phyloP scores from a whole-genome alignment of 2,113 vertebrate species.

The Pipra filicauda region DNA sequence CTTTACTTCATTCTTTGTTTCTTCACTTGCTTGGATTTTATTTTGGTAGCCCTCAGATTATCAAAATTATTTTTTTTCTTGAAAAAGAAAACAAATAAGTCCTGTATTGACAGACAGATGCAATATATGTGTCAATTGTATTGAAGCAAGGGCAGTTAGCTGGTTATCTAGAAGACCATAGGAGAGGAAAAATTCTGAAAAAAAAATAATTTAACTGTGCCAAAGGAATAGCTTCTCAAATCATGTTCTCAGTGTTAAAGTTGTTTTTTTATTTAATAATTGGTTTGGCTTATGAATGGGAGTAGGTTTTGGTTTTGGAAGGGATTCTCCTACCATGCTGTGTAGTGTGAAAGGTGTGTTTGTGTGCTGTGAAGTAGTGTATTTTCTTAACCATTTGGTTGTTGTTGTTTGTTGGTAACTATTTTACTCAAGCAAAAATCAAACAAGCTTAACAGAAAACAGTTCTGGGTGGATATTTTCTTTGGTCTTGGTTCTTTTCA shows the following conservation, averaged over 20 bases:
- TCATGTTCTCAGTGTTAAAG: not conserved
- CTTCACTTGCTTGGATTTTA: not conserved
- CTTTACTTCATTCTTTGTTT: not conserved
- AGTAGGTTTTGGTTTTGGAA: not conserved
- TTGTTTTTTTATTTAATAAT: not conserved
- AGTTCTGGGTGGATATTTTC: not conserved
- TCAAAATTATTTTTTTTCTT: not conserved
- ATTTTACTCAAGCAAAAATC: not conserved
- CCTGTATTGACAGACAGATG: not conserved
- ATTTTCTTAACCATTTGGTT: constrained; percentile 1
- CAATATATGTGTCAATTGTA: accelerated
- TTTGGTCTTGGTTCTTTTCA: not conserved
- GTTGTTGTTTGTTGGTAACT: not conserved
- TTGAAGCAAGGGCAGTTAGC: not conserved
- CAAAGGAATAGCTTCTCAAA: not conserved
- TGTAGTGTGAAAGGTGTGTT: not conserved
- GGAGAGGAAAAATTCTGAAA: not conserved
- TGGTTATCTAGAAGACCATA: not conserved
- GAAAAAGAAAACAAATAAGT: not conserved
- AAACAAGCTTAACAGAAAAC: not conserved
- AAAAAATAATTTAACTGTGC: not conserved
- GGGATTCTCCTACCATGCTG: not conserved
- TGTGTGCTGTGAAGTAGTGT: not conserved
- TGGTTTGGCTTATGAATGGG: not conserved
- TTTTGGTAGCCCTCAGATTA: not conserved